These are phyloP conservation scores for Rhabdomys pumilio DNA, from an alignment of 2,797 vertebrate genomes.

Conservation along the genomic window DNA sequence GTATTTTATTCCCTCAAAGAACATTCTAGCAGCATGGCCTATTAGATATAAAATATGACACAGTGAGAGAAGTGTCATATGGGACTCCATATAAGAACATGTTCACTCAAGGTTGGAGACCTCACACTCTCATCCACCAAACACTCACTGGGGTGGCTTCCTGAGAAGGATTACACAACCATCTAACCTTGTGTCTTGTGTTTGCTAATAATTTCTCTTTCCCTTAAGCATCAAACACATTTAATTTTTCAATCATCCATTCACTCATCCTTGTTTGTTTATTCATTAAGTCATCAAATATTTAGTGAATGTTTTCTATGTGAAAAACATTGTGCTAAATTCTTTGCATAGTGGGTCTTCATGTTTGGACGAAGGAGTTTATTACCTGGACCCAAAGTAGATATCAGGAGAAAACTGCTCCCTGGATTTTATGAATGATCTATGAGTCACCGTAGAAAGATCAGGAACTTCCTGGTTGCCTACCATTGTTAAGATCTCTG, in stretches of 20 bases:
- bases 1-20: background rate
- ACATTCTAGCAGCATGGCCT: background rate
- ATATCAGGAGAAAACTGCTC: background rate
- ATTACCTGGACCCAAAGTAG: background rate
- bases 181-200: background rate
- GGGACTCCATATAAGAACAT: background rate
- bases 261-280: background rate
- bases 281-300: background rate
- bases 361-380: too few relatives aligned
- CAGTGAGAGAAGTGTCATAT: background rate
- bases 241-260: background rate
- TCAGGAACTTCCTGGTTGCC: background rate
- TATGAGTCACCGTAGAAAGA: background rate
- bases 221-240: background rate
- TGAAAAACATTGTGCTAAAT: background rate
- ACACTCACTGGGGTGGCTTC: background rate
- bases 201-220: background rate
- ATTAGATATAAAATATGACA: background rate
- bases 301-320: background rate
- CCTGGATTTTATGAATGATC: background rate
- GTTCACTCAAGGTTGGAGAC: background rate
- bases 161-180: background rate
- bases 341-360: background rate
- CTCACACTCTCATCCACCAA: background rate
- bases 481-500: accelerated